Evolutionary conservation across 2,113 vertebrate species (phyloP).

Genomic region (Orcinus orca): DNA sequence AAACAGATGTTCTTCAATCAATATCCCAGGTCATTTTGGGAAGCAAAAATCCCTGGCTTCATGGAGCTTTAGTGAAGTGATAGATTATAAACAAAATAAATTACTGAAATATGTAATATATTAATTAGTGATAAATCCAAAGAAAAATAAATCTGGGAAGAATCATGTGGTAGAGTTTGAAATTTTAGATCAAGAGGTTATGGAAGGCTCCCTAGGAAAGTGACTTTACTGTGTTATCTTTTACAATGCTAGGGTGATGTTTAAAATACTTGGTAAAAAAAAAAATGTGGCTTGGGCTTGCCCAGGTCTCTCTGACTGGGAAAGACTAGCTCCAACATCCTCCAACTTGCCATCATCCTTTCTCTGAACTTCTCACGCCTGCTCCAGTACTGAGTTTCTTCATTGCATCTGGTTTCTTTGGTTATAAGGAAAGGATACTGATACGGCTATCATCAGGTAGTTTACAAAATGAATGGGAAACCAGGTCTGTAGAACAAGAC

Average conservation of each 20-base stretch:
- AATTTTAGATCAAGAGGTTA: neutral
- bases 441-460: no score
- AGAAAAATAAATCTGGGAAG: neutral
- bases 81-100: neutral
- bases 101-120: neutral
- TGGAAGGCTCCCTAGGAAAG: neutral
- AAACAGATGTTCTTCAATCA: neutral
- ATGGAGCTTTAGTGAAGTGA: neutral
- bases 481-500: no score
- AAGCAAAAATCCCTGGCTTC: neutral
- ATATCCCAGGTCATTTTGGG: neutral
- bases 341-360: neutral
- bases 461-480: neutral
- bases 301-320: neutral
- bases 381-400: accelerated
- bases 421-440: neutral
- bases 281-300: neutral
- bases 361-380: neutral
- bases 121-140: neutral
- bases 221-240: neutral
- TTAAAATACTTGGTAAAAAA: neutral
- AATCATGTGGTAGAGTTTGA: accelerated
- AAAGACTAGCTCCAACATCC: neutral
- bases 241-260: neutral
- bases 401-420: neutral